phyloP scores from a whole-genome alignment of 2,888 invertebrate species.

The Branchipolynoe longqiensis region DNA sequence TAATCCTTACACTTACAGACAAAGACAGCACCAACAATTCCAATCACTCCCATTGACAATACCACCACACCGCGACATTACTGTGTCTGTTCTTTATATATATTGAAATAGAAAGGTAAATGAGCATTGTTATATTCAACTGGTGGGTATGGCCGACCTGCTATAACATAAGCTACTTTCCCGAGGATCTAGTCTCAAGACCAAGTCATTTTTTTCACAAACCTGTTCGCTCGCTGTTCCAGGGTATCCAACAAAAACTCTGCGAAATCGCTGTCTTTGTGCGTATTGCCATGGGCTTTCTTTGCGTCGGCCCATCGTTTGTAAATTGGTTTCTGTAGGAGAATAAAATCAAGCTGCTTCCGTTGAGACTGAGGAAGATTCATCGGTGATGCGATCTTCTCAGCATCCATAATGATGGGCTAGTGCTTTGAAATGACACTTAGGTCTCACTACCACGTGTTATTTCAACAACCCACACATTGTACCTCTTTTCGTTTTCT shows the following conservation, averaged over 20 bases:
- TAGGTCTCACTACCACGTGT: conserved; percentile 20
- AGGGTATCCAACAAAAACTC: conserved; percentile 31
- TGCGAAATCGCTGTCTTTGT: conserved; percentile 36
- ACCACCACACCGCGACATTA: too few species aligned
- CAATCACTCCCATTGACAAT: too few species aligned
- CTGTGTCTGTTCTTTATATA: too few species aligned
- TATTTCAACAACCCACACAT: too few species aligned
- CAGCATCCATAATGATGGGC: conserved; percentile 47
- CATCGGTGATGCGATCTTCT: conserved; percentile 10
- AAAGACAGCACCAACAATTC: conserved; percentile 10
- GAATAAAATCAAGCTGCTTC: conserved; percentile 43
- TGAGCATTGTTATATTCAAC: too few species aligned
- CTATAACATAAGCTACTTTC: too few species aligned
- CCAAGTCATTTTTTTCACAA: background rate
- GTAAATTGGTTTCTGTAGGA: conserved; percentile 24
- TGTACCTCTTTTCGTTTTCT: too few species aligned
- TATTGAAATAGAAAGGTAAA: too few species aligned
- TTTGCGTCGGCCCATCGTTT: conserved; percentile 35
- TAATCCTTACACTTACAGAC: background rate
- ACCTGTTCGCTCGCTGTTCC: conserved; percentile 27
- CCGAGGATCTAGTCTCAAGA: too few species aligned
- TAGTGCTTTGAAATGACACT: background rate
- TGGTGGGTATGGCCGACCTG: too few species aligned
- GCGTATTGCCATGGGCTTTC: conserved; percentile 7
- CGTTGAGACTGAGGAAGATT: conserved; percentile 42